These are phyloP conservation scores for Pangasianodon hypophthalmus DNA, from an alignment of 2,113 vertebrate genomes.

Conservation along the genomic window DNA sequence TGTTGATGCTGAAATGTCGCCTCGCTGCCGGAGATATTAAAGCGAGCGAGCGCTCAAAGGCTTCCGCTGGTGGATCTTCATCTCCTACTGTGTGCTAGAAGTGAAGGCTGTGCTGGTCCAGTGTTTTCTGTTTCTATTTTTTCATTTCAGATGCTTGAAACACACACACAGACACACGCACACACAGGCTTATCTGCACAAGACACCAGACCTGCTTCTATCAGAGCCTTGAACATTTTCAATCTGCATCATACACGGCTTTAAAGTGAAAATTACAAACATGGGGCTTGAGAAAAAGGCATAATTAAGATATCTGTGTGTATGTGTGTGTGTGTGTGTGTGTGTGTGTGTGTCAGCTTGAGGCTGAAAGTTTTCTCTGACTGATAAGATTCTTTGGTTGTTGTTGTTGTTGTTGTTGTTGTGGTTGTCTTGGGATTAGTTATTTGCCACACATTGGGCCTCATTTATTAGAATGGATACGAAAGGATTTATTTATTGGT, in stretches of 20 bases:
- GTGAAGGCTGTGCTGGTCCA: constrained; percentile 66
- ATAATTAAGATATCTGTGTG: constrained; percentile 68
- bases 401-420: not conserved
- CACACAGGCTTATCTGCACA: constrained; percentile 73
- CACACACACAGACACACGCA: constrained; percentile 30
- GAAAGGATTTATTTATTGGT: not conserved
- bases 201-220: constrained; percentile 72
- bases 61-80: constrained; percentile 65
- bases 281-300: constrained; percentile 56
- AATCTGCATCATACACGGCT: constrained; percentile 64
- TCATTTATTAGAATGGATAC: not conserved
- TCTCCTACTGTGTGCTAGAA: constrained; percentile 67
- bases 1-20: constrained; percentile 81
- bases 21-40: constrained; percentile 71
- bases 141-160: constrained; percentile 30
- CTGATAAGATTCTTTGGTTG: constrained; percentile 24
- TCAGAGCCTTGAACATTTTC: constrained; percentile 74
- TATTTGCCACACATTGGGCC: not conserved
- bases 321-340: constrained; percentile 65
- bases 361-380: constrained; percentile 56
- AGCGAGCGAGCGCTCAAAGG: constrained; percentile 65
- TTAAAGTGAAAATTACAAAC: constrained; percentile 76
- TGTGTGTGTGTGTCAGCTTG: constrained; percentile 49
- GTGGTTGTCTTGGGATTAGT: not conserved
- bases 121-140: constrained; percentile 6